Evolutionary conservation across 2,113 vertebrate species (phyloP).

Genomic region (Progne subis): DNA sequence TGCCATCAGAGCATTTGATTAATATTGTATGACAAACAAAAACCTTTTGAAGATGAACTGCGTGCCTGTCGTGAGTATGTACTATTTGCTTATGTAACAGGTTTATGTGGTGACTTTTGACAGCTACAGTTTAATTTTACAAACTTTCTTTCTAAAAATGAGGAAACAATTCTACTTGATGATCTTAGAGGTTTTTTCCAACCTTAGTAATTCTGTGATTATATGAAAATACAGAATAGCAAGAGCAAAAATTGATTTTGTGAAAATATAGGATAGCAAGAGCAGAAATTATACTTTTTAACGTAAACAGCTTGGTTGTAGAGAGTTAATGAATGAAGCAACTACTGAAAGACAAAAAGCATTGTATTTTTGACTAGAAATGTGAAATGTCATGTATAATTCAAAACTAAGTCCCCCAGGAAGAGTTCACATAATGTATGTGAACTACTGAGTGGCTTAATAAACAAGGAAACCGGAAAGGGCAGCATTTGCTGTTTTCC

Average conservation of each 20-base stretch:
- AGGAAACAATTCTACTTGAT: neutral
- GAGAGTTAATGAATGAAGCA: neutral
- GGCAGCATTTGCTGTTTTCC: neutral
- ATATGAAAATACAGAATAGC: neutral
- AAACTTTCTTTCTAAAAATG: neutral
- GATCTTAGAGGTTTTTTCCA: neutral
- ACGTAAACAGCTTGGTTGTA: neutral
- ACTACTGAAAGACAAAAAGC: neutral
- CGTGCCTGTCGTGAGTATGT: neutral
- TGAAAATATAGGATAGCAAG: neutral
- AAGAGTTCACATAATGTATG: neutral
- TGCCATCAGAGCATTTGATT: neutral
- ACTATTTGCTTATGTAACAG: neutral
- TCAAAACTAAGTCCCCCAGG: neutral
- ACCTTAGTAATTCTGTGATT: neutral
- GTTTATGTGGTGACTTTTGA: neutral
- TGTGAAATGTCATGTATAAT: conserved; percentile 6
- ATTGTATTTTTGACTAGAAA: neutral
- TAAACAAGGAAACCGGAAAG: neutral
- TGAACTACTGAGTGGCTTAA: neutral
- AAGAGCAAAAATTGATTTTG: neutral
- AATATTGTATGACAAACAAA: neutral
- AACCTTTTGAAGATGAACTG: neutral
- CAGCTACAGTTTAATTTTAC: neutral
- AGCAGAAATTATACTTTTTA: neutral